Base-by-base conservation (phyloP, 2,888 invertebrate species). In the Merodon equestris region DNA sequence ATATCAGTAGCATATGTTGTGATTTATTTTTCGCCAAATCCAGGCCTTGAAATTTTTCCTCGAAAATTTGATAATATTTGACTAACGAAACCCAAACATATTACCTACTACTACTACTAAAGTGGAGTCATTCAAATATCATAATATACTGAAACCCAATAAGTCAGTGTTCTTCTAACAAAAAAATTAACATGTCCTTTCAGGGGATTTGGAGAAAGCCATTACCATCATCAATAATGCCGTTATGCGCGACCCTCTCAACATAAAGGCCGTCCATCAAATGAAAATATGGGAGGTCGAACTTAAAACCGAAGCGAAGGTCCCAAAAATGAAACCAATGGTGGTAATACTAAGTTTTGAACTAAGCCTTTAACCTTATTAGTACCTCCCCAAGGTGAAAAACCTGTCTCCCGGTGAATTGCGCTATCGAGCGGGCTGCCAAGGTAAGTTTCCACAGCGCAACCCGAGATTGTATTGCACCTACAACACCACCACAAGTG, bases 401-500 rank as follows among this genome's bases (percentile, higher is more conserved):
- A 27, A 27, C 27, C 27, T 27, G 7, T 27, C 27, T 27, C 40
- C 5, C 5, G 40, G 9, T 40, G 40, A n/a, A 10, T 5, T 40
- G 1, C 40, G 3, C n/a, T 74, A 79, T 19, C 38, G 45, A 40
- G 9, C 0, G n/a, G 87, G 86, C 9, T 87, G 87, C 13, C 87
- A 86, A 2, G 87, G 86, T 0, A 54, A 82, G 45, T 87, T 79
- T 19, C 18, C 9, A 10, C 15, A 48, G 48, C 51, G 77, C 9
- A 44, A 2, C n/a, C 44, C 77, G 0, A 42, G 70, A 7, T 81
- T 87, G 10, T 67, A 84, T 50, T 87, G 87, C 38, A 10, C 83
- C 17, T 87, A 87, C 64, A 87, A 87, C 14, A 83, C 76, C 12
- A 87, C 85, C 1, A 85, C 83, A 0, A 75, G 83, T 0, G 63